Evolutionary conservation across 2,113 vertebrate genomes (phyloP), one percentile per base, ranked within the genome.

Genomic region (Thomomys bottae): DNA sequence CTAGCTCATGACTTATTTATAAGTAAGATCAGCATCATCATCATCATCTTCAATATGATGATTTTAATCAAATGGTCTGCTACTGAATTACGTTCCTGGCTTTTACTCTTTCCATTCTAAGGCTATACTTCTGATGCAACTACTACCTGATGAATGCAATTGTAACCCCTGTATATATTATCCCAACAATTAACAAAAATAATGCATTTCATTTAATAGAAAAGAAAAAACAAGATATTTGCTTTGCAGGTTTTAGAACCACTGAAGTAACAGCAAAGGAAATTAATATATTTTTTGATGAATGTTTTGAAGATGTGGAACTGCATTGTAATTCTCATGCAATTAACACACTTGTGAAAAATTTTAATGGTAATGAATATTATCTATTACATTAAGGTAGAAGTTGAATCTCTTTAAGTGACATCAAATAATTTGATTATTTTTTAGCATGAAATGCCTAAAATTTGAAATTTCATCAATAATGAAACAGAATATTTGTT

Each of bases 401-500:
- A 78, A 7, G 3, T 24, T 84, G 23, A 91, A 82, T 85, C 59
- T 0, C 10, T 75, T 87, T 63, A 3, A 8, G 21, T 10, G 2
- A 12, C 8, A 67, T 70, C 80, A 92, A 84, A 38, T 49, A 92
- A 92, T 68, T 82, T 92, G 67, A 83, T 84, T 79, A 68, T 26
- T 85, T 26, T 7, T 54, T 86, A 17, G 28, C 38, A 67, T 66
- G 67, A 67, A 84, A 1, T 72, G 88, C 82, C 14, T 54, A 42
- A 36, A 82, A 34, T 8, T 40, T 89, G 89, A 81, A 5, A 12
- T 68, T 2, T 81, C 57, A 67, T 34, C 76, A 83, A 42, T 88
- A 72, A 87, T 18, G 6, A n/a, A 72, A 34, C 21, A 87, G 72
- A 71, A 75, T 10, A 87, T 68, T 21, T 87, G 21, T 59, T 21